Evolutionary conservation across 2,797 vertebrate species (phyloP).

Genomic region (Triplophysa yarkandensis): DNA sequence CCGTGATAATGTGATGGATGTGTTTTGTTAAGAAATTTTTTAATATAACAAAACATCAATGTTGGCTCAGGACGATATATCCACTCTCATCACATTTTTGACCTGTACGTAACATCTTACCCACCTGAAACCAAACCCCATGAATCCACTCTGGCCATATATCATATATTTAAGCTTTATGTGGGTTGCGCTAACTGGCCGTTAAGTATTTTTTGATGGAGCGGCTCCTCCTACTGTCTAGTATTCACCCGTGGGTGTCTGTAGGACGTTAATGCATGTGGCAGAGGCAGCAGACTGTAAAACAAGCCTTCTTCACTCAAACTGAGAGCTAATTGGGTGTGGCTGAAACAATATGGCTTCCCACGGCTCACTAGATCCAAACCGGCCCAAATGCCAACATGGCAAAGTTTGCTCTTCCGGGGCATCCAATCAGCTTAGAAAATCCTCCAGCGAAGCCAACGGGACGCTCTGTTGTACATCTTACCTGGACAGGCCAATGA

Average conservation of each 20-base stretch:
- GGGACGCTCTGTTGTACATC: slow-evolving; percentile 19
- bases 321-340: slow-evolving; percentile 61
- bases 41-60: slow-evolving; percentile 1
- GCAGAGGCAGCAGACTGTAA: slow-evolving; percentile 58
- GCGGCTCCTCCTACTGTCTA: slow-evolving; percentile 49
- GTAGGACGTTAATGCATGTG: slow-evolving; percentile 42
- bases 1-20: no score
- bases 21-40: no score
- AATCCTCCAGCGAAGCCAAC: neutral
- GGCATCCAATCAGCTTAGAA: slow-evolving; percentile 39
- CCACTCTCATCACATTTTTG: neutral
- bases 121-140: neutral
- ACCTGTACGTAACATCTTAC: slow-evolving; percentile 3
- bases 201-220: slow-evolving; percentile 50
- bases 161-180: slow-evolving; percentile 32
- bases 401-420: slow-evolving; percentile 48
- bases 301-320: slow-evolving; percentile 58
- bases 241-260: slow-evolving; percentile 47
- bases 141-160: neutral
- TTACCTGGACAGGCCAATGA: slow-evolving; percentile 28
- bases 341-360: slow-evolving; percentile 61
- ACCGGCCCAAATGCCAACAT: slow-evolving; percentile 36
- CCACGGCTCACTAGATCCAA: slow-evolving; percentile 46
- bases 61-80: neutral
- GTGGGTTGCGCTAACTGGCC: slow-evolving; percentile 36